Conservation (phyloP, 2,888 invertebrate species). For the Ernsta delagoae region DNA sequence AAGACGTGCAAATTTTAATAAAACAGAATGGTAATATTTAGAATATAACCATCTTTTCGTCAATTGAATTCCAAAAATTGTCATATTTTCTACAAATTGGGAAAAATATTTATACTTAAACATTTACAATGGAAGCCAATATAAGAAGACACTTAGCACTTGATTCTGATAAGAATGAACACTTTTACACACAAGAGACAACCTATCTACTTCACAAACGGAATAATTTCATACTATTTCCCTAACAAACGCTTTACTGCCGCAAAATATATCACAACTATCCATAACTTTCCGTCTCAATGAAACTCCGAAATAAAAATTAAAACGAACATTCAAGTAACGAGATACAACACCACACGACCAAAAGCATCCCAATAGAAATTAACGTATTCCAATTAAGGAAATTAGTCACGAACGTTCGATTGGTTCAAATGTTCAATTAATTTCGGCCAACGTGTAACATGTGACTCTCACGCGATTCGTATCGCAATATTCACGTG, state of each 20-base stretch:
- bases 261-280: too few species aligned
- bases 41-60: not conserved
- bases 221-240: too few species aligned
- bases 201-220: too few species aligned
- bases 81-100: too few species aligned
- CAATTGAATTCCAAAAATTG: too few species aligned
- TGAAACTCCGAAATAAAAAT: not conserved
- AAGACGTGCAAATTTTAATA: not conserved
- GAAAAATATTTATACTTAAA: too few species aligned
- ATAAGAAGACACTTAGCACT: too few species aligned
- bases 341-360: constrained; percentile 7
- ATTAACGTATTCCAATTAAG: constrained; percentile 21
- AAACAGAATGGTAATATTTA: not conserved
- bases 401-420: constrained; percentile 26
- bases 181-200: too few species aligned
- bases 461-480: constrained; percentile 20
- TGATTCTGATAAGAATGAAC: too few species aligned
- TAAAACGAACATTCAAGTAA: not conserved
- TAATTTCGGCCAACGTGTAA: constrained; percentile 18
- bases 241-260: too few species aligned
- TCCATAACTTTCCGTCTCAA: not conserved
- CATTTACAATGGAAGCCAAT: too few species aligned
- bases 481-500: constrained; percentile 19
- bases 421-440: constrained; percentile 23
- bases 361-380: constrained; percentile 23